phyloP scores from a whole-genome alignment of 2,797 vertebrate genomes.

The Anolis apletophallus region DNA sequence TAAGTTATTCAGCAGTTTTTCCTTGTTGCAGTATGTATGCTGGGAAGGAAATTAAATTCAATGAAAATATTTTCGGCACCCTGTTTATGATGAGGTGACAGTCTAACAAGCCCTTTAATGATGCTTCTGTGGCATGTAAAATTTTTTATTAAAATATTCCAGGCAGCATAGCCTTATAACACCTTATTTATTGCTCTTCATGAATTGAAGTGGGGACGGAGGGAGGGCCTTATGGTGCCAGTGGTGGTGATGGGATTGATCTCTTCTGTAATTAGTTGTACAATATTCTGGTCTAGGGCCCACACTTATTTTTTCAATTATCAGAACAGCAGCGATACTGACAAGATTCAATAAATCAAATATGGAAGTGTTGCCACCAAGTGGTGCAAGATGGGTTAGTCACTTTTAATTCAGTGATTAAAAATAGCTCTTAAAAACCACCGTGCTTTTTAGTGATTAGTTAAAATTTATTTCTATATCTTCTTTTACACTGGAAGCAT shows the following conservation, averaged over 20 bases:
- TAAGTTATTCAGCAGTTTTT: constrained; percentile 22
- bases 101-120: constrained; percentile 23
- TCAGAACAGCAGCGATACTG: constrained; percentile 56
- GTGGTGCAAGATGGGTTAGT: constrained; percentile 75
- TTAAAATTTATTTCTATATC: neutral
- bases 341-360: constrained; percentile 76
- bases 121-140: constrained; percentile 14
- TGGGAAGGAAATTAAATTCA: constrained; percentile 38
- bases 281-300: constrained; percentile 19
- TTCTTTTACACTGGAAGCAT: constrained; percentile 32
- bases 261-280: constrained; percentile 47
- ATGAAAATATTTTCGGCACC: constrained; percentile 34
- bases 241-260: constrained; percentile 31
- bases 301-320: constrained; percentile 54
- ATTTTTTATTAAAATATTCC: constrained; percentile 37
- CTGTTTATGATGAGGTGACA: constrained; percentile 32
- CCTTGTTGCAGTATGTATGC: neutral
- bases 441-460: neutral
- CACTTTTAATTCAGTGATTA: constrained; percentile 57
- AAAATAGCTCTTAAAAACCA: constrained; percentile 17
- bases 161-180: constrained; percentile 34
- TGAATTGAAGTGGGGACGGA: constrained; percentile 15
- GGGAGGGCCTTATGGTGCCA: constrained; percentile 19
- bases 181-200: constrained; percentile 33
- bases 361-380: constrained; percentile 81